Conservation (phyloP, 1,140 invertebrate species). For the Sycophila sp. region DNA sequence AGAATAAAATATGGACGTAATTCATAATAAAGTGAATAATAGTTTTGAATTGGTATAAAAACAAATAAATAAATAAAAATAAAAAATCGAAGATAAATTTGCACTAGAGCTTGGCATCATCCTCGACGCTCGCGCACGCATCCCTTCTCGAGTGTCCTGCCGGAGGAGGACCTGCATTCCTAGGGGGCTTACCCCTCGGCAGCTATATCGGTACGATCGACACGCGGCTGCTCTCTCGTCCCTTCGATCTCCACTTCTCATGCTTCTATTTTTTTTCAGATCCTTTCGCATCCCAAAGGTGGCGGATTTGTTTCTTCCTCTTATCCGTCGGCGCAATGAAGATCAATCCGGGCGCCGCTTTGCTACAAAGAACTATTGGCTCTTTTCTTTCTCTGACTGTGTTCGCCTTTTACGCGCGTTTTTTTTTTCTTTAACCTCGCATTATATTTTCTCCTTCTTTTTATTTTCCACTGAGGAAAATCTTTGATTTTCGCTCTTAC, state of each 20-base stretch:
- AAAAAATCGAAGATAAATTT: no score
- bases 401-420: neutral
- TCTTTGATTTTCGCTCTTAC: slow-evolving; percentile 34
- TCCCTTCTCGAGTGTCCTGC: slow-evolving; percentile 23
- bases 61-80: no score
- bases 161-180: slow-evolving; percentile 23
- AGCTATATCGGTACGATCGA: slow-evolving; percentile 25
- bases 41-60: no score
- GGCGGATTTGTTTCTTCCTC: slow-evolving; percentile 32
- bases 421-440: neutral
- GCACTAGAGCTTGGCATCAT: no score
- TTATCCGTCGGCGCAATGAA: slow-evolving; percentile 3
- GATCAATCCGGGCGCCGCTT: neutral
- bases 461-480: slow-evolving; percentile 3
- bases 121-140: neutral
- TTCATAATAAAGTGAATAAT: no score
- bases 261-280: slow-evolving; percentile 36
- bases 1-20: no score
- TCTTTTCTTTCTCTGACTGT: neutral
- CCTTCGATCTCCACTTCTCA: slow-evolving; percentile 3
- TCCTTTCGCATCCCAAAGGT: slow-evolving; percentile 27
- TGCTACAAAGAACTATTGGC: slow-evolving; percentile 19
- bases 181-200: slow-evolving; percentile 33
- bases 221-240: slow-evolving; percentile 1
- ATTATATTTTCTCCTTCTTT: slow-evolving; percentile 4